Conservation (phyloP, 2,113 vertebrate genomes). For the Columba livia region DNA sequence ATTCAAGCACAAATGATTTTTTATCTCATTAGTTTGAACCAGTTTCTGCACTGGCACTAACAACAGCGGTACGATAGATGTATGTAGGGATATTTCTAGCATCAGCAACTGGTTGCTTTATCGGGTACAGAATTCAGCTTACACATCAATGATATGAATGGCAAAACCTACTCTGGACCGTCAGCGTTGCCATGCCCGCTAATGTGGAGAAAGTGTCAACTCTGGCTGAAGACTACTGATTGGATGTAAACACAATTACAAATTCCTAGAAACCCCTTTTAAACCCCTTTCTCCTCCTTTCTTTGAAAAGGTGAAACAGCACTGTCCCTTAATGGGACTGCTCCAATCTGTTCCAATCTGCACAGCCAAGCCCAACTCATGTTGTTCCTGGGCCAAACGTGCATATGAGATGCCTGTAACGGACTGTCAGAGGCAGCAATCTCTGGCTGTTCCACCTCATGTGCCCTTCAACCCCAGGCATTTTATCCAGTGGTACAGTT, state of each 20-base stretch:
- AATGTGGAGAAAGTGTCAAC: not conserved
- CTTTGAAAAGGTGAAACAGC: not conserved
- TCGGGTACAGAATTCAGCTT: not conserved
- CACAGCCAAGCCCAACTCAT: not conserved
- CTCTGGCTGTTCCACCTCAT: not conserved
- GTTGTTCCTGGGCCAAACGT: fast-evolving
- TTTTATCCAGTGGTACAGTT: not conserved
- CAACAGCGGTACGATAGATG: not conserved
- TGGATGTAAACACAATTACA: not conserved
- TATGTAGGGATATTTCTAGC: not conserved
- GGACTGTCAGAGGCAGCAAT: not conserved
- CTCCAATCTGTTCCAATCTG: no score
- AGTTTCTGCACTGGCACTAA: not conserved
- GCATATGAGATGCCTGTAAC: not conserved
- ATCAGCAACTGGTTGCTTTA: not conserved
- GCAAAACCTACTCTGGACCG: not conserved
- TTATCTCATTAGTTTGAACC: not conserved
- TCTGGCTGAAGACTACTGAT: not conserved
- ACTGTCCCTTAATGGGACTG: not conserved
- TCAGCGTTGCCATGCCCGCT: not conserved
- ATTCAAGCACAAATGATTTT: not conserved
- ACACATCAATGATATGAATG: not conserved
- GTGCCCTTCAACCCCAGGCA: not conserved
- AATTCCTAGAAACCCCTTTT: not conserved
- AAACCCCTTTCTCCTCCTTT: not conserved